phyloP scores from a whole-genome alignment of 2,888 invertebrate genomes.

The Chaetogeoica ovagalla region DNA sequence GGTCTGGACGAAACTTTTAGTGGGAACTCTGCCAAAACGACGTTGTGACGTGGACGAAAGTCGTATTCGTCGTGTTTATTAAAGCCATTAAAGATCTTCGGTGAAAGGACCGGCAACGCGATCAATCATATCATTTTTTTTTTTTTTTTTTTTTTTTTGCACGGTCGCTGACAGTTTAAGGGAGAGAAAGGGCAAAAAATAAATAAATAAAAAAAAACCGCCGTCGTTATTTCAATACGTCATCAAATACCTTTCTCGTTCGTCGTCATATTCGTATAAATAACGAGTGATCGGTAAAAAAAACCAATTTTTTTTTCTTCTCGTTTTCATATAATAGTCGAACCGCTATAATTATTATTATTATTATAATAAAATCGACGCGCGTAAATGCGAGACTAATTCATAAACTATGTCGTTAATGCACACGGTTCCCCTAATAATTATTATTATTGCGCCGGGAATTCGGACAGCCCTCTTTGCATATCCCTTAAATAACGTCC shows the following conservation, averaged over 20 bases:
- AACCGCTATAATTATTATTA: no score
- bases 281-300: slow-evolving; percentile 29
- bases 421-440: slow-evolving; percentile 2
- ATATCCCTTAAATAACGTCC: slow-evolving; percentile 1
- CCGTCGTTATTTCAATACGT: slow-evolving; percentile 41
- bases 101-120: slow-evolving; percentile 33
- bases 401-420: slow-evolving; percentile 39
- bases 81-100: slow-evolving; percentile 41
- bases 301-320: not conserved
- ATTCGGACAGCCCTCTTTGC: slow-evolving; percentile 16
- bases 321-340: not conserved
- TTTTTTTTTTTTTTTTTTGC: slow-evolving; percentile 2
- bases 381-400: slow-evolving; percentile 29
- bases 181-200: slow-evolving; percentile 8
- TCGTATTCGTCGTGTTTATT: slow-evolving; percentile 37
- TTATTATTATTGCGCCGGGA: slow-evolving; percentile 36
- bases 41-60: slow-evolving; percentile 18
- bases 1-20: slow-evolving; percentile 3
- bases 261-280: slow-evolving; percentile 29
- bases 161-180: slow-evolving; percentile 11
- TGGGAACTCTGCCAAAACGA: slow-evolving; percentile 45
- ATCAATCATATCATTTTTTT: slow-evolving; percentile 51
- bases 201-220: no score
- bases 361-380: slow-evolving; percentile 10
- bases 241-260: slow-evolving; percentile 42